Conservation (phyloP, 2,113 vertebrate genomes). For the Stomatorhinus ivindoensis region DNA sequence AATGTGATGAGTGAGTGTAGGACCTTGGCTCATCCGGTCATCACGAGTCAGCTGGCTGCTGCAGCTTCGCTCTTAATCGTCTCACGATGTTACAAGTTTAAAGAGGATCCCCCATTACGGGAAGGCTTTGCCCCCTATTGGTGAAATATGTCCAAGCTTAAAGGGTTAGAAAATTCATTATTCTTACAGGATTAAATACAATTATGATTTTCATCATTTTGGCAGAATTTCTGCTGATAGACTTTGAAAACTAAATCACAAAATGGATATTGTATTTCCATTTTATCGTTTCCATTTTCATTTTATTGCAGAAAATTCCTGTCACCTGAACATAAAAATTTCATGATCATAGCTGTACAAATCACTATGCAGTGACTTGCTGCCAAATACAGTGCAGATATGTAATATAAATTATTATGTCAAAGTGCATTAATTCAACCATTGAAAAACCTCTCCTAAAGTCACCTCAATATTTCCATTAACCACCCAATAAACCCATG, state of each 20-base stretch:
- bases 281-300: too few species aligned
- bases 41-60: neutral
- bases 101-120: neutral
- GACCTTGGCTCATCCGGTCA: neutral
- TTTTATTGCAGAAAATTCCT: too few species aligned
- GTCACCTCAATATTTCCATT: neutral
- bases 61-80: neutral
- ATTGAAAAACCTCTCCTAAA: neutral
- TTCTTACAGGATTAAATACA: neutral
- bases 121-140: neutral
- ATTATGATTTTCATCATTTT: neutral
- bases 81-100: neutral
- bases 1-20: neutral
- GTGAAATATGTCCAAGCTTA: neutral
- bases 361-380: neutral
- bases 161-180: neutral
- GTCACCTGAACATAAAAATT: neutral
- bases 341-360: neutral
- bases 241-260: too few species aligned
- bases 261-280: too few species aligned
- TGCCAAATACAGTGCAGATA: neutral
- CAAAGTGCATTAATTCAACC: neutral
- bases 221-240: too few species aligned
- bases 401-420: neutral
- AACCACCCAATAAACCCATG: neutral